Evolutionary conservation across 1,140 invertebrate species (phyloP).

Genomic region (Heliconius himera): DNA sequence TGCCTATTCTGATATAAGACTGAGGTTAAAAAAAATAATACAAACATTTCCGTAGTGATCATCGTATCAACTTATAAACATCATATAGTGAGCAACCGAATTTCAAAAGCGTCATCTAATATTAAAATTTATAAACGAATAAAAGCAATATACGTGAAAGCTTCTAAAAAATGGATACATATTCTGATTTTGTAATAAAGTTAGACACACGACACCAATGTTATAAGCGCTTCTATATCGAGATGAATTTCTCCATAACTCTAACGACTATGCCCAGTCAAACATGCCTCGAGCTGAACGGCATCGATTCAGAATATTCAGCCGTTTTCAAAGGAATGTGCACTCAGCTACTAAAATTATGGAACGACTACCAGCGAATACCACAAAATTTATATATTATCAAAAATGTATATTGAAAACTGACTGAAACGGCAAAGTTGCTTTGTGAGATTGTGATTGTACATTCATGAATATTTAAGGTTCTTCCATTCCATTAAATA

Average conservation of each 20-base stretch:
- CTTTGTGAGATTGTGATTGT: neutral
- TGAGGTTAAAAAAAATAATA: too few species aligned
- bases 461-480: neutral
- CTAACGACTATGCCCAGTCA: slow-evolving; percentile 15
- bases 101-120: neutral
- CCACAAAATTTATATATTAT: slow-evolving; percentile 21
- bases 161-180: neutral
- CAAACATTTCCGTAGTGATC: too few species aligned
- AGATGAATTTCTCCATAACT: slow-evolving; percentile 14
- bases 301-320: slow-evolving; percentile 26
- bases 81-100: neutral
- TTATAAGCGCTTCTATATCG: slow-evolving; percentile 4
- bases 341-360: slow-evolving; percentile 28
- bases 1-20: too few species aligned
- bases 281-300: slow-evolving; percentile 11
- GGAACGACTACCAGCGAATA: slow-evolving; percentile 22
- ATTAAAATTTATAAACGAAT: neutral
- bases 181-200: neutral
- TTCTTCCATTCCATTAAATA: neutral
- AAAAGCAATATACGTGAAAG: neutral
- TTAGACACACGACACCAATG: neutral
- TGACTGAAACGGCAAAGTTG: neutral
- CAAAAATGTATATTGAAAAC: slow-evolving; percentile 11
- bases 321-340: slow-evolving; percentile 29
- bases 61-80: too few species aligned